These are phyloP conservation scores for Syrrhaptes paradoxus DNA, from an alignment of 2,113 vertebrate genomes.

Conservation along the genomic window DNA sequence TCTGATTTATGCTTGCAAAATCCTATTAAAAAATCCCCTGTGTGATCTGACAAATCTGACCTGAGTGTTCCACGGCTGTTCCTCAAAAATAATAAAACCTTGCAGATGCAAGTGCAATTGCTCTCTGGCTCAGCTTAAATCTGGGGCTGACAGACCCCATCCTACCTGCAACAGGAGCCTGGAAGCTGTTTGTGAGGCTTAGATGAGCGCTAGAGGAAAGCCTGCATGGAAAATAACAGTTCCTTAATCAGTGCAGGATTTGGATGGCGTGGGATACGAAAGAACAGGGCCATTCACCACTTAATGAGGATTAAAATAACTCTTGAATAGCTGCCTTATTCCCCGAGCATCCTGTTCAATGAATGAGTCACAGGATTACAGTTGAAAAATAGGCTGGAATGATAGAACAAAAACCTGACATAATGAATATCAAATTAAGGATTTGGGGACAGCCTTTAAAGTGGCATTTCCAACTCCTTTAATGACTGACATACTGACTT, in stretches of 20 bases:
- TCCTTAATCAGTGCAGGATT: background rate
- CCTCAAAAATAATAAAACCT: background rate
- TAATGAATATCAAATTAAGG: background rate
- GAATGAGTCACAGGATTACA: constrained; percentile 63
- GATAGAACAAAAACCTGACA: constrained; percentile 28
- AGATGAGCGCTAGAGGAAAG: background rate
- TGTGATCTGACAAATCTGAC: background rate
- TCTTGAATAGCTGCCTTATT: constrained; percentile 64
- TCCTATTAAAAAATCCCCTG: background rate
- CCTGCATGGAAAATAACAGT: constrained; percentile 36
- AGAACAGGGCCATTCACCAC: constrained; percentile 50
- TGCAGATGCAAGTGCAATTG: background rate
- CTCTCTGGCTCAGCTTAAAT: background rate
- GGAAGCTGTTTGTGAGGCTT: background rate
- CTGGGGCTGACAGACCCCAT: background rate
- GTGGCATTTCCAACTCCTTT: background rate
- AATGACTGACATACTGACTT: background rate
- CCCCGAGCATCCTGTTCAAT: constrained; percentile 58
- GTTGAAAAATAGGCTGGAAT: constrained; percentile 17
- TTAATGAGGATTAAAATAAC: constrained; percentile 70
- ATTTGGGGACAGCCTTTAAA: background rate
- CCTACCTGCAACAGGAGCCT: background rate
- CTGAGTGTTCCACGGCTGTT: background rate
- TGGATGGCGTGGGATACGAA: background rate
- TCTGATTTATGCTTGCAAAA: constrained; percentile 18